Evolutionary conservation across 2,113 vertebrate genomes (phyloP), one percentile per base, ranked within the genome.

Genomic region (Sorex fumeus): DNA sequence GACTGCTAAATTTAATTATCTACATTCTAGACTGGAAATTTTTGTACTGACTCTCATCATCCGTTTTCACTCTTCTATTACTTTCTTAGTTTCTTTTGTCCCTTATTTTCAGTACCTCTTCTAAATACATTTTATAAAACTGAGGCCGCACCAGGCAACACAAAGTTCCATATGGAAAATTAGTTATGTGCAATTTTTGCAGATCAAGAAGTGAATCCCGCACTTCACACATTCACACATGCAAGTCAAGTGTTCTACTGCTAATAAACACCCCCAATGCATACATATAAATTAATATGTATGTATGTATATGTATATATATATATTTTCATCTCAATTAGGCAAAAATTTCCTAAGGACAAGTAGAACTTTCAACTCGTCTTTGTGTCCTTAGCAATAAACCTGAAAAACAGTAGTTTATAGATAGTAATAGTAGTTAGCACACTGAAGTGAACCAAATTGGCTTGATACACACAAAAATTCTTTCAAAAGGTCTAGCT

Each of bases 121-220:
- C 74, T 64, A 77, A 81, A 90, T 40, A 86, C 3, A 62, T 34
- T 67, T 80, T 79, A 28, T n/a, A 91, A 78, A 84, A 87, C 50
- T 82, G 47, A 94, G 60, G 21, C 36, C 84, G n/a, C 9, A 70
- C 28, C 67, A 36, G 76, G 16, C 32, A 86, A 36, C 40, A 76
- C 70, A 62, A 53, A 64, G 18, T 86, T 53, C 40, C 32, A 88
- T 7, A 74, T 72, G 43, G 57, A 76, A 34, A 70, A 89, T 25
- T 21, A 60, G 57, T 21, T 60, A 60, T 60, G 21, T 21, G 13
- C 9, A 60, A 18, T 60, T 60, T 21, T 40, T 40, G 7, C 40
- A 40, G 7, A 40, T 40, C 40, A 40, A 40, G 40, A 40, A 40
- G 40, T 40, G 40, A 40, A 40, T 40, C 40, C 40, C 3, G 40